These are phyloP conservation scores for Mactromeris polynyma DNA, from an alignment of 2,888 invertebrate species.

Conservation along the genomic window DNA sequence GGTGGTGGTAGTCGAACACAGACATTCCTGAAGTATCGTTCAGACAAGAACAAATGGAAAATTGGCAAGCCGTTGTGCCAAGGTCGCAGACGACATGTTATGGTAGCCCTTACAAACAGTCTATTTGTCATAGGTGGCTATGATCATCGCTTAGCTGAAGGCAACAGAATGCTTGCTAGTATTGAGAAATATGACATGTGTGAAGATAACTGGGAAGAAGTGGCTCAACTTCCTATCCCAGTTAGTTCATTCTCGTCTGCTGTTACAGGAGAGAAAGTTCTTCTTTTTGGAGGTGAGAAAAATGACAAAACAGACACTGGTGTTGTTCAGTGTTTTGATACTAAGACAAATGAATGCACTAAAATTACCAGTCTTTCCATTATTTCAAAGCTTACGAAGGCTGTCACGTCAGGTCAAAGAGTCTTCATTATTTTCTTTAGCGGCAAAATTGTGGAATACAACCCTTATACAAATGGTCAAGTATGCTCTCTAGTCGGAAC, in stretches of 20 bases:
- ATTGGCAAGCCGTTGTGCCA: constrained; percentile 76
- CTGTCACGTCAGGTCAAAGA: constrained; percentile 77
- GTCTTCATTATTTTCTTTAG: constrained; percentile 81
- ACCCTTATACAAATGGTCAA: constrained; percentile 64
- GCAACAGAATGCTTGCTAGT: constrained; percentile 76
- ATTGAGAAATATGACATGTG: constrained; percentile 80
- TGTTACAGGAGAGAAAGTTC: constrained; percentile 78
- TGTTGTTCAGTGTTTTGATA: constrained; percentile 81
- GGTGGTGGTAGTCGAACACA: constrained; percentile 80
- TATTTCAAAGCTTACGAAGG: constrained; percentile 80
- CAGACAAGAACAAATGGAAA: constrained; percentile 81
- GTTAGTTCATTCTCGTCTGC: constrained; percentile 82
- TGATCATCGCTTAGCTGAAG: constrained; percentile 79
- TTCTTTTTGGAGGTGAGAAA: constrained; percentile 81
- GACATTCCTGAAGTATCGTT: constrained; percentile 76
- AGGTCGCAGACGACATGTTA: constrained; percentile 81
- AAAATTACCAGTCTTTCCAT: constrained; percentile 77
- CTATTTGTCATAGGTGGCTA: constrained; percentile 82
- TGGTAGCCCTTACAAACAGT: constrained; percentile 79
- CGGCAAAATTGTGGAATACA: constrained; percentile 80
- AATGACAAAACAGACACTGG: constrained; percentile 81
- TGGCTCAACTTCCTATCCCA: constrained; percentile 74
- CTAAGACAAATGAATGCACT: constrained; percentile 72
- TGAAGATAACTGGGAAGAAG: constrained; percentile 76
- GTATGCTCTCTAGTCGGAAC: constrained; percentile 74